These are phyloP conservation scores for Myathropa florea DNA, from an alignment of 2,888 invertebrate species.

Conservation along the genomic window DNA sequence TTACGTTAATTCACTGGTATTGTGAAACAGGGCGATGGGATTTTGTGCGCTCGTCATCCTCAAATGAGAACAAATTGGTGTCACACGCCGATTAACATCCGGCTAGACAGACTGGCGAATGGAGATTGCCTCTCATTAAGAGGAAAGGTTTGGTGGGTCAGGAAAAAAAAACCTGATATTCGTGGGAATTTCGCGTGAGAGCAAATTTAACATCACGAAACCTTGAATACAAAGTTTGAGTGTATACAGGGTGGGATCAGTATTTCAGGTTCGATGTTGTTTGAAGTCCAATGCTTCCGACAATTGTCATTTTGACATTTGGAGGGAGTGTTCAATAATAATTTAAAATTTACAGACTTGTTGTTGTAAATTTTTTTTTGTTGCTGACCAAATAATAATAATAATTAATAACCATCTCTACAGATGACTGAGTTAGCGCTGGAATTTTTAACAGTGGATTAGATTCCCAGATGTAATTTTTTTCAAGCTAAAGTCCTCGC, in stretches of 20 bases:
- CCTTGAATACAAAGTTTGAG: not conserved
- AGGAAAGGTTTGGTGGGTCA: not conserved
- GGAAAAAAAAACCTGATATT: not conserved
- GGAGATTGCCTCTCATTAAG: not conserved
- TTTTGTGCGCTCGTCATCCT: not conserved
- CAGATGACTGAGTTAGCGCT: no score
- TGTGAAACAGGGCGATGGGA: not conserved
- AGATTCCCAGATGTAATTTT: no score
- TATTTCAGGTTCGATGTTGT: no score
- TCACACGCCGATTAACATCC: not conserved
- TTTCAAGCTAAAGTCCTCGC: no score
- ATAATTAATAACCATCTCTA: no score
- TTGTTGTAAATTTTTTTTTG: no score
- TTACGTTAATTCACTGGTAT: not conserved
- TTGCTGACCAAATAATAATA: no score
- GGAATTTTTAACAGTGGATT: no score
- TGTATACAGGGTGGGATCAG: not conserved
- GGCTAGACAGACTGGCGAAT: not conserved
- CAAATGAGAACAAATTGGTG: not conserved
- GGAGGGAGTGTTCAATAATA: no score
- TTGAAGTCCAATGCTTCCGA: no score
- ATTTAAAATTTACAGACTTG: no score
- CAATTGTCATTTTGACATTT: no score
- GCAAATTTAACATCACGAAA: not conserved
- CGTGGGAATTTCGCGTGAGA: not conserved